phyloP scores from a whole-genome alignment of 2,888 invertebrate species.

The Lasiommata megera region DNA sequence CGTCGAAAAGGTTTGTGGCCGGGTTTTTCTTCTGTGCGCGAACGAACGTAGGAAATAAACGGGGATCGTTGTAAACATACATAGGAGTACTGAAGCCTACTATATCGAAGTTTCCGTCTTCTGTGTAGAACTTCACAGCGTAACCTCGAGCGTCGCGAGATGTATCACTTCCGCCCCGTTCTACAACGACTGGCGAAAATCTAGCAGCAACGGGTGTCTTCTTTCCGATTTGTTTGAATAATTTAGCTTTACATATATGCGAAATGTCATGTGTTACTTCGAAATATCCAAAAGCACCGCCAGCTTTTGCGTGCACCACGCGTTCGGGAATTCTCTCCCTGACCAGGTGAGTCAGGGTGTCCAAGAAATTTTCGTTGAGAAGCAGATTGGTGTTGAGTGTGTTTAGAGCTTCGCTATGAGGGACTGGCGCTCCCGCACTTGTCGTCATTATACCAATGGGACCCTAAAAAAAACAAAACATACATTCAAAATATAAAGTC shows the following conservation, averaged over 20 bases:
- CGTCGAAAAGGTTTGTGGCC: constrained; percentile 90
- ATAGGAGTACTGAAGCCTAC: constrained; percentile 94
- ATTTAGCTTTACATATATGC: constrained; percentile 86
- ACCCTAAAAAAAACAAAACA: constrained; percentile 56
- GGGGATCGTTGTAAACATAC: constrained; percentile 93
- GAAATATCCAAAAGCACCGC: constrained; percentile 91
- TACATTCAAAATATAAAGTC: too few species aligned
- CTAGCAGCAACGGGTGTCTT: constrained; percentile 87
- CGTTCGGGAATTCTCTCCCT: constrained; percentile 96
- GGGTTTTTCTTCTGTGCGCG: constrained; percentile 97
- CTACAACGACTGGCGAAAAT: constrained; percentile 91
- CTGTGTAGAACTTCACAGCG: constrained; percentile 94
- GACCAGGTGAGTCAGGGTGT: constrained; percentile 89
- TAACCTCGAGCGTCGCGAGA: constrained; percentile 93
- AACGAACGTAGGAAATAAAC: constrained; percentile 93
- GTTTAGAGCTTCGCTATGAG: constrained; percentile 84
- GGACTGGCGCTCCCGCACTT: constrained; percentile 89
- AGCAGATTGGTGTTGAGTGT: constrained; percentile 90
- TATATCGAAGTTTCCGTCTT: constrained; percentile 94
- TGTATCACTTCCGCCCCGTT: constrained; percentile 92
- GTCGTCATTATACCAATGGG: constrained; percentile 84
- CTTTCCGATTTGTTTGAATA: constrained; percentile 88
- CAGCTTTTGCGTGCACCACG: constrained; percentile 96
- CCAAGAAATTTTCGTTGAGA: constrained; percentile 88
- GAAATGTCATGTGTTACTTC: constrained; percentile 91